These are phyloP conservation scores for Scophthalmus maximus DNA, from an alignment of 2,113 vertebrate genomes.

Conservation along the genomic window DNA sequence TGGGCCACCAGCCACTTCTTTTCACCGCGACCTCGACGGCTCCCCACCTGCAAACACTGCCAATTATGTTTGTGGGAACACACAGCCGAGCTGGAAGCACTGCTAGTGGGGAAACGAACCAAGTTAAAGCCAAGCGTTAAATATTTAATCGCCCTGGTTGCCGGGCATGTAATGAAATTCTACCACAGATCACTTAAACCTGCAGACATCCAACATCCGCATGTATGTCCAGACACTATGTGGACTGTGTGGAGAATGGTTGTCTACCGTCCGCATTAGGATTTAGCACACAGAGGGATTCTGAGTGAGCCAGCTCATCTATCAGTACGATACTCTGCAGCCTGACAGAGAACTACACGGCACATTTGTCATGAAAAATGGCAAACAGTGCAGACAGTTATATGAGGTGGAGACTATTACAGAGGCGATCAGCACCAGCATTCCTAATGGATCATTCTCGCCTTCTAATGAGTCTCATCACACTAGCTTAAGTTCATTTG, in stretches of 20 bases:
- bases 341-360: slow-evolving; percentile 41
- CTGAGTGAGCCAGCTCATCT: slow-evolving; percentile 34
- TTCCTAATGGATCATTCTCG: slow-evolving; percentile 36
- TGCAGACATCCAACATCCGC: slow-evolving; percentile 1
- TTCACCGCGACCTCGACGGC: slow-evolving; percentile 25
- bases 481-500: slow-evolving; percentile 30
- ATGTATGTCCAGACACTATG: slow-evolving; percentile 6
- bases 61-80: slow-evolving; percentile 54
- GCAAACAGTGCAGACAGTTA: slow-evolving; percentile 42
- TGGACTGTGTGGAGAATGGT: neutral
- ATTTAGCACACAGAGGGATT: slow-evolving; percentile 33
- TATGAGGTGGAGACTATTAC: slow-evolving; percentile 51
- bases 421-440: slow-evolving; percentile 39
- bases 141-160: slow-evolving; percentile 42
- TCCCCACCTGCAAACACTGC: slow-evolving; percentile 26
- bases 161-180: slow-evolving; percentile 34
- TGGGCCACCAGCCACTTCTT: slow-evolving; percentile 22
- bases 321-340: slow-evolving; percentile 53
- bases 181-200: slow-evolving; percentile 22
- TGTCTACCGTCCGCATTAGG: slow-evolving; percentile 22
- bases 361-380: slow-evolving; percentile 55
- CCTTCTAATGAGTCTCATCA: slow-evolving; percentile 57
- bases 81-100: slow-evolving; percentile 32
- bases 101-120: slow-evolving; percentile 32
- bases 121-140: slow-evolving; percentile 47